These are phyloP conservation scores for Lapara coniferarum DNA, from an alignment of 2,888 invertebrate genomes.

Conservation along the genomic window DNA sequence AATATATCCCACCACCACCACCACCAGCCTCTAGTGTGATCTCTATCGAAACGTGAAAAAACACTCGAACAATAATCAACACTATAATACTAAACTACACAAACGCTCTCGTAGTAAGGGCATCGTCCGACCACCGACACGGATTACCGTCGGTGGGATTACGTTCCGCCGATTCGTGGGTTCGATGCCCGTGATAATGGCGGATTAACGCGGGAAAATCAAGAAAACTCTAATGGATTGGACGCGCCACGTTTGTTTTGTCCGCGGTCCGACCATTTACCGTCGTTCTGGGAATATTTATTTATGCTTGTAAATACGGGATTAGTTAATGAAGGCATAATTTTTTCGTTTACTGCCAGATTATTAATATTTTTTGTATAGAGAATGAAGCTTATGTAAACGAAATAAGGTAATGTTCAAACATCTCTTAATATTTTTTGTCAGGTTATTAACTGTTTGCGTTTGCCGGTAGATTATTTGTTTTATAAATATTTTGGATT, in stretches of 20 bases:
- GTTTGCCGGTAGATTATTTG: too few species aligned
- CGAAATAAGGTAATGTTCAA: too few species aligned
- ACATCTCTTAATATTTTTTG: too few species aligned
- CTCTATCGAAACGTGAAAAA: too few species aligned
- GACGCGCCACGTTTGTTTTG: slow-evolving; percentile 38
- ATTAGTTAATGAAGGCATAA: not conserved
- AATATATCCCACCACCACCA: too few species aligned
- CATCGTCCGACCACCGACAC: slow-evolving; percentile 32
- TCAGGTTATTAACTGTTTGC: too few species aligned
- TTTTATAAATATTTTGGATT: too few species aligned
- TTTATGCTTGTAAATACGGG: not conserved
- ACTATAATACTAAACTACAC: not conserved
- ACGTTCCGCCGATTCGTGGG: slow-evolving; percentile 40
- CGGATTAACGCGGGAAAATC: slow-evolving; percentile 42
- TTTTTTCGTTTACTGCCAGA: too few species aligned
- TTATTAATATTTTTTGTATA: too few species aligned
- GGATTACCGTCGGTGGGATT: slow-evolving; percentile 37
- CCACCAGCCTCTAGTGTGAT: too few species aligned
- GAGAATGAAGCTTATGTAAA: too few species aligned
- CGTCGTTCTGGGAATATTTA: not conserved
- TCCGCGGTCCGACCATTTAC: not conserved
- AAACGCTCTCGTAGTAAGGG: slow-evolving; percentile 12
- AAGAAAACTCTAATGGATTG: slow-evolving; percentile 48
- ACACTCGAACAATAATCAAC: not conserved
- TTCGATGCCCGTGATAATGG: slow-evolving; percentile 49